A percentile compares a stretch with the other conserved stretches of the same genome.
Evolutionary conservation across 1,140 invertebrate genomes (phyloP).

Genomic region (Rhizoglyphus robini): DNA sequence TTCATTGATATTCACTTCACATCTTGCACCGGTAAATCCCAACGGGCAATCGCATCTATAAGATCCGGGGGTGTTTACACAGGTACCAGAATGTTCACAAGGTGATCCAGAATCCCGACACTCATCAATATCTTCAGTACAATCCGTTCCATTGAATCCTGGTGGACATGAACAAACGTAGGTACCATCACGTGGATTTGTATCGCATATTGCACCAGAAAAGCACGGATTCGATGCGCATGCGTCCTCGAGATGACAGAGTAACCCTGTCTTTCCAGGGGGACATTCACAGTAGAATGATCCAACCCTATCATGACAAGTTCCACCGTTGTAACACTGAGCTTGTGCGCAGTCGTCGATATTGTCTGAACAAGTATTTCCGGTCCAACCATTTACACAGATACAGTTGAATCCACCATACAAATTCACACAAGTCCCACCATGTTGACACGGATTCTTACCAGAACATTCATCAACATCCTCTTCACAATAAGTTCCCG

Average conservation of each 20-base stretch:
- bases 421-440: conserved; percentile 54
- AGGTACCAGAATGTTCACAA: conserved; percentile 53
- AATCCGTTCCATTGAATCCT: conserved; percentile 76
- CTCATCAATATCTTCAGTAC: conserved; percentile 85
- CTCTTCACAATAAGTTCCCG: conserved; percentile 69
- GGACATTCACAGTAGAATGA: conserved; percentile 32
- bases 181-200: conserved; percentile 83
- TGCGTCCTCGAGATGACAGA: conserved; percentile 71
- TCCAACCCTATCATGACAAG: conserved; percentile 69
- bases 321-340: conserved; percentile 70
- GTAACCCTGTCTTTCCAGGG: conserved; percentile 46
- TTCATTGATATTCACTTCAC: conserved; percentile 52
- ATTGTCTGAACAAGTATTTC: conserved; percentile 60
- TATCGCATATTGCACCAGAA: conserved; percentile 80
- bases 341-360: conserved; percentile 68
- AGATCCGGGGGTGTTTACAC: conserved; percentile 56
- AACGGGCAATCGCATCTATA: conserved; percentile 57
- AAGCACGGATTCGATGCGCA: conserved; percentile 69
- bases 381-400: conserved; percentile 59
- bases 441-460: conserved; percentile 38
- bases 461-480: conserved; percentile 73
- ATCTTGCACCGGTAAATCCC: conserved; percentile 68
- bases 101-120: conserved; percentile 63
- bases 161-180: conserved; percentile 83
- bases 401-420: conserved; percentile 52